phyloP scores from a whole-genome alignment of 2,888 invertebrate genomes.

The Drosophila tanythrix region DNA sequence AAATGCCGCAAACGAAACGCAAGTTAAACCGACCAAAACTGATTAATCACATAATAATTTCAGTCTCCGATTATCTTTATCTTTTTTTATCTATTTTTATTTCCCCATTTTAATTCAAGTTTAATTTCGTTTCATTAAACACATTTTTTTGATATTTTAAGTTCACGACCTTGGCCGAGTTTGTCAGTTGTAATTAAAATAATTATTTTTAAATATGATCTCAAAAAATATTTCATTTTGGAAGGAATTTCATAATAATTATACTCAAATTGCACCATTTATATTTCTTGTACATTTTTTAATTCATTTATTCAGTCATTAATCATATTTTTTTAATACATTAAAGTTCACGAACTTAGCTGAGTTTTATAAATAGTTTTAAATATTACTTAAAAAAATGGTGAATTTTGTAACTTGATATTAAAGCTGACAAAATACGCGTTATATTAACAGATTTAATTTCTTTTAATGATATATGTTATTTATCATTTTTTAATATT shows the following conservation, averaged over 20 bases:
- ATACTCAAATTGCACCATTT: not conserved
- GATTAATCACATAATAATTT: not conserved
- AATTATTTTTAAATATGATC: not conserved
- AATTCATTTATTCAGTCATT: not conserved
- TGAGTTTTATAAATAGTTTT: not conserved
- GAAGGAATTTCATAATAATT: not conserved
- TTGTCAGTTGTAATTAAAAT: not conserved
- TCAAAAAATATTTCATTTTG: not conserved
- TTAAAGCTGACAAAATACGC: not conserved
- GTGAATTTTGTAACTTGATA: not conserved
- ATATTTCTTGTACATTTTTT: not conserved
- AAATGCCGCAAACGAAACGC: not conserved
- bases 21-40: not conserved
- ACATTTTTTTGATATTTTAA: not conserved
- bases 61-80: not conserved
- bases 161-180: not conserved
- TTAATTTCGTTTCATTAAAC: not conserved
- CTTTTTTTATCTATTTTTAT: no score
- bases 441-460: no score
- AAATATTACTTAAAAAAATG: not conserved
- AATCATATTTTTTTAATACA: not conserved
- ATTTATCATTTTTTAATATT: not conserved
- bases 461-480: not conserved
- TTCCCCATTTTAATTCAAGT: not conserved
- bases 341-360: not conserved